Conservation (phyloP, 2,797 vertebrate genomes). For the Rhinogobio ventralis region DNA sequence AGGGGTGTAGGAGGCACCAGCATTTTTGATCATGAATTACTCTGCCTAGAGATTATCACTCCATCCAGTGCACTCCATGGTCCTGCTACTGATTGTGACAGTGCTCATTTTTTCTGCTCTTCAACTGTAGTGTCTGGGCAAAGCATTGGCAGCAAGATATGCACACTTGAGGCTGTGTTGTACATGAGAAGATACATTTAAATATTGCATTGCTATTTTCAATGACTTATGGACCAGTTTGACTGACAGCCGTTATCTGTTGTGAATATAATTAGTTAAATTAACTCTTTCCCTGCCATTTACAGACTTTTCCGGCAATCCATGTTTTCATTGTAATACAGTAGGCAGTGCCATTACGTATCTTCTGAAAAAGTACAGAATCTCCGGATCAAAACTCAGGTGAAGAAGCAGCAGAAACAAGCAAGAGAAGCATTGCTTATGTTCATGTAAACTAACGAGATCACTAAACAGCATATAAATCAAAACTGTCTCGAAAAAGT, state of each 20-base stretch:
- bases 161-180: background rate
- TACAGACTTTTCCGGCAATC: background rate
- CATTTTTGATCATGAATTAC: constrained; percentile 45
- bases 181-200: background rate
- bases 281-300: background rate
- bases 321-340: too few species aligned
- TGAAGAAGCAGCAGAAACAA: too few species aligned
- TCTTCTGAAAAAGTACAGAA: too few species aligned
- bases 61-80: constrained; percentile 24
- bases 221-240: background rate
- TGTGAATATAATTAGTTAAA: background rate
- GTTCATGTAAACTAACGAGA: too few species aligned
- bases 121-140: constrained; percentile 21
- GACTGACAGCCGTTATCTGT: background rate
- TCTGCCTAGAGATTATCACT: constrained; percentile 53
- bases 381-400: too few species aligned
- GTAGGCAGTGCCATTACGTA: too few species aligned
- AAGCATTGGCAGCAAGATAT: constrained; percentile 27
- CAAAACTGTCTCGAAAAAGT: too few species aligned
- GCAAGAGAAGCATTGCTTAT: too few species aligned
- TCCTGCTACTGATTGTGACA: constrained; percentile 45
- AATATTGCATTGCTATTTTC: constrained; percentile 13
- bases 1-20: constrained; percentile 7
- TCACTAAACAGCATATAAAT: too few species aligned
- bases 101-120: constrained; percentile 45